Conservation (phyloP, 2,797 vertebrate species). For the Caiman crocodilus region DNA sequence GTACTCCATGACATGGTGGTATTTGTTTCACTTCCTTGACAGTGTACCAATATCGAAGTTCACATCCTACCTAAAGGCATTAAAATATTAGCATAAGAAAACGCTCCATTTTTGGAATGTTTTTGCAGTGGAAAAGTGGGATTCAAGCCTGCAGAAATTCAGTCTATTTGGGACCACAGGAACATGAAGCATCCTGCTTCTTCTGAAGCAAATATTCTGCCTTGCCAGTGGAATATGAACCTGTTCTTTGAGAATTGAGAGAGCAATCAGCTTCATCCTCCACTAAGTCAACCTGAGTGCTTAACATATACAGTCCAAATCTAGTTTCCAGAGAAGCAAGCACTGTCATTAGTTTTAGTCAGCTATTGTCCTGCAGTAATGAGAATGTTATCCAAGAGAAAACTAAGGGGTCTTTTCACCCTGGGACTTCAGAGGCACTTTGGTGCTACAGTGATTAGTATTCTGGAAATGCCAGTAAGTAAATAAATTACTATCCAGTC, state of each 20-base stretch:
- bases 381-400: too few species aligned
- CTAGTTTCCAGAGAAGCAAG: neutral
- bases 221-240: too few species aligned
- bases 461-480: neutral
- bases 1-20: neutral
- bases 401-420: neutral
- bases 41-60: neutral
- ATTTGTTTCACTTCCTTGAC: neutral
- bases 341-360: neutral
- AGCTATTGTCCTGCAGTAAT: neutral
- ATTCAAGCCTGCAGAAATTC: neutral
- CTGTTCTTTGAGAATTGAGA: neutral
- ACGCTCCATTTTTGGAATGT: neutral
- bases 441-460: neutral
- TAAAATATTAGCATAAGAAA: neutral
- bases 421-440: neutral
- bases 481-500: neutral
- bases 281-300: neutral
- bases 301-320: neutral
- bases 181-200: neutral
- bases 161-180: too few species aligned
- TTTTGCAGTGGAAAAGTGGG: neutral
- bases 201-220: too few species aligned
- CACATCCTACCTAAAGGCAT: neutral
- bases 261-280: neutral